Evolutionary conservation across 2,113 vertebrate genomes (phyloP), one percentile per base, ranked within the genome.

Genomic region (Thalassoma bifasciatum): DNA sequence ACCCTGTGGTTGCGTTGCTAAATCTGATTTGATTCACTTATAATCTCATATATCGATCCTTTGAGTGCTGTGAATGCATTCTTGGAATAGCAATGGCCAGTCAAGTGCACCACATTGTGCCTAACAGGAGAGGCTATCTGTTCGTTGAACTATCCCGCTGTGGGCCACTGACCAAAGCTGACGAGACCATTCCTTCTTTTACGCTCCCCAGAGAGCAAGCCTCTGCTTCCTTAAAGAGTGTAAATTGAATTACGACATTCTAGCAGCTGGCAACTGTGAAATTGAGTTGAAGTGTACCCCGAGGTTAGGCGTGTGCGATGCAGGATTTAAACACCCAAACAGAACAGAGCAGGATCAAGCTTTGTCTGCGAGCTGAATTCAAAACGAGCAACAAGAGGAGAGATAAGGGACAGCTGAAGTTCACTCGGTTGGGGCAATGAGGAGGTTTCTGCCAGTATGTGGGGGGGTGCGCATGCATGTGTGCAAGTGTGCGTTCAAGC

Each of bases 201-300:
- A 77, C 58, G 51, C 65, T 77, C 75, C 88, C 84, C 77, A 21
- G 85, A 86, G 90, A 90, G 67, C 64, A 47, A 60, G 70, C 52
- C 68, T 71, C 50, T 52, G 77, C 74, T 92, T 92, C 87, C 85
- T 86, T 92, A 89, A 92, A 91, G 77, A 78, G 77, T 38, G 30
- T 79, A 90, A 92, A 94, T 90, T 92, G 84, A 94, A 94, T 94
- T 92, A 93, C 84, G 86, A 91, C 85, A 75, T 93, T 91, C 79
- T 83, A 66, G 75, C 85, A 86, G 79, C 77, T 86, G 81, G 86
- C 88, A 84, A 86, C 86, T 91, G 91, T 93, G 91, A 93, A 93
- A 93, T 91, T 91, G 87, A 93, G 88, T 84, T 71, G 84, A 92
- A 88, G 84, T 85, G 81, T 73, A 88, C 84, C 89, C 84, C 13